Evolutionary conservation across 2,888 invertebrate species (phyloP), one percentile per base, ranked within the genome.

Genomic region (Pheosia tremula): DNA sequence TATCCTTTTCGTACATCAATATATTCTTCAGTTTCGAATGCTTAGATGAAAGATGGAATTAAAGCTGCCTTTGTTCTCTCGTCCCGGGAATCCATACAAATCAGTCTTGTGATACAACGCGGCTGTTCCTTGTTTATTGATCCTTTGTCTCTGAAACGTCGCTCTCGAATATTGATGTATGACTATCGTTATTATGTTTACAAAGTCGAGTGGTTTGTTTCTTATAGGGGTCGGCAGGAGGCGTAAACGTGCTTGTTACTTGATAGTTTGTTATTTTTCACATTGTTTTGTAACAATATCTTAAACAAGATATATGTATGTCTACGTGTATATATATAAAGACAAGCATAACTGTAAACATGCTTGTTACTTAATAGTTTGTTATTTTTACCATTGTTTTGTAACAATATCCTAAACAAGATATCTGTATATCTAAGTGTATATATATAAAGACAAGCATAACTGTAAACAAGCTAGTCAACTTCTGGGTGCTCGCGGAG

Each of bases 1-100:
- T 60, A 76, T 72, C 68, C 72, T 72, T 74, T 73, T 76, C 64
- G 68, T 72, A 74, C 71, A 72, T 70, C 71, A 69, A 71, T 70
- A 68, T 69, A 62, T 74, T 68, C 64, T 64, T 68, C 58, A 69
- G 60, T 75, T 68, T 64, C 5, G 50, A 66, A 43, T 9, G 52
- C 41, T 58, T 38, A 63, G 65, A 66, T 63, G 63, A 74, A 65
- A 71, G 64, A 70, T 68, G 61, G 56, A 64, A 71, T 68, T 66
- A 72, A 65, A 63, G 61, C 57, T 54, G 55, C 62, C 63, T 72
- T 72, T 76, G 64, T 68, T 62, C 59, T 24, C 45, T 57, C 67
- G 58, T 53, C 59, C 49, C 38, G 38, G 41, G 63, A 62, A 74
- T 65, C 65, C 62, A 62, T 65, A 62, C 60, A 67, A 68, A 71